Conservation (phyloP, 2,113 vertebrate genomes). For the Mohoua ochrocephala region DNA sequence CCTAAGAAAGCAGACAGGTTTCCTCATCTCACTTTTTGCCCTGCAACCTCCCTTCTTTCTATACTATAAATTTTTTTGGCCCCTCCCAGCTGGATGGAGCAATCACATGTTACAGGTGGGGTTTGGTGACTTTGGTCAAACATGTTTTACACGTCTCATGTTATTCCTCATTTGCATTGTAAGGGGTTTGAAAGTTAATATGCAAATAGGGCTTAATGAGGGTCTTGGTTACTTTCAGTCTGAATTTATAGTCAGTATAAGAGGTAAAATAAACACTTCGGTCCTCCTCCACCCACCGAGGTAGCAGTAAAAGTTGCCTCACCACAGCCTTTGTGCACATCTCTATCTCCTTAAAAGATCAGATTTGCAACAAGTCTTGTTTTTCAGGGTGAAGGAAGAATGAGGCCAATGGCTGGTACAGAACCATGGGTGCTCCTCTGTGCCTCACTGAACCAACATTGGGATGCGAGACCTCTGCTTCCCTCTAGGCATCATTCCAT, state of each 20-base stretch:
- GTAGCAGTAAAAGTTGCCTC: neutral
- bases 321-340: neutral
- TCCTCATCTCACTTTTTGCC: neutral
- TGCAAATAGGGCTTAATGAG: neutral
- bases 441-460: neutral
- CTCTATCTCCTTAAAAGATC: neutral
- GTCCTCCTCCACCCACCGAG: neutral
- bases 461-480: neutral
- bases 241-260: neutral
- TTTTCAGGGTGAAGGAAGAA: neutral
- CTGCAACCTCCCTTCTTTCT: neutral
- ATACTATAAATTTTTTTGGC: neutral
- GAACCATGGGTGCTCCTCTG: neutral
- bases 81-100: neutral
- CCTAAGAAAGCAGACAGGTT: neutral
- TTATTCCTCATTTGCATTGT: neutral
- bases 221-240: neutral
- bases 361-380: neutral
- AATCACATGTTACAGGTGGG: neutral
- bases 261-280: neutral
- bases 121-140: neutral
- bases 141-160: neutral
- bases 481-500: neutral
- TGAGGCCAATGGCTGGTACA: neutral
- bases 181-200: neutral